Base-by-base conservation (phyloP, 2,797 vertebrate genomes). In the Platyrinchus mystaceus region DNA sequence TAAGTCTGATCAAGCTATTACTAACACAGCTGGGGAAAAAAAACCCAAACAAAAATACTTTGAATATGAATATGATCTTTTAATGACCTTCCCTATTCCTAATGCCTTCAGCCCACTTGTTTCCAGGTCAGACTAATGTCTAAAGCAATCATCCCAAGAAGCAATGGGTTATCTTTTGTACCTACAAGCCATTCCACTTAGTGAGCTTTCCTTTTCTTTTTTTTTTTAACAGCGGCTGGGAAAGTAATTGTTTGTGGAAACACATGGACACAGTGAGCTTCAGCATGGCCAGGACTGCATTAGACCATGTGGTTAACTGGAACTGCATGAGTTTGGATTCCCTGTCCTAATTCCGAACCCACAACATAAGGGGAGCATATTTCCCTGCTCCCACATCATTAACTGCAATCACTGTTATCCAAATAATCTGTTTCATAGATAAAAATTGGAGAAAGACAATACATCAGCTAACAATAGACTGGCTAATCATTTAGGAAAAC, bases 341-440 rank as follows among this genome's bases (percentile, higher is more conserved):
- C 76, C 53, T 68, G 47, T 39, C 95, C 91, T 88, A 70, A 90
- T 87, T 94, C 84, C 30, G 94, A 96, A 95, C 83, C 93, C 87
- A 95, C 94, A 96, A 94, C 95, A 94, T 74, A 96, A 87, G 91
- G 89, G 59, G 63, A 97, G 89, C 91, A 93, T 79, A 96, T 82
- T 94, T 93, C 80, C 77, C 80, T 70, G 63, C 76, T 96, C 84
- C 94, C 93, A 93, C 89, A 93, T 94, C 94, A 93, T 96, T 95
- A 95, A 93, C 93, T 93, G 95, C 83, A 90, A 96, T 96, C 94
- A 94, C 70, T 63, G 36, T 53, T 96, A 93, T 89, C 91, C 94
- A 96, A 97, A 97, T 97, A 94, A 96, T 95, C 94, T 96, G 93
- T 62, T 91, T 94, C 85, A 47, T 82, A 93, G 91, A 95, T 94